These are phyloP conservation scores for Cotesia typhae DNA, from an alignment of 1,140 invertebrate species.

Conservation along the genomic window DNA sequence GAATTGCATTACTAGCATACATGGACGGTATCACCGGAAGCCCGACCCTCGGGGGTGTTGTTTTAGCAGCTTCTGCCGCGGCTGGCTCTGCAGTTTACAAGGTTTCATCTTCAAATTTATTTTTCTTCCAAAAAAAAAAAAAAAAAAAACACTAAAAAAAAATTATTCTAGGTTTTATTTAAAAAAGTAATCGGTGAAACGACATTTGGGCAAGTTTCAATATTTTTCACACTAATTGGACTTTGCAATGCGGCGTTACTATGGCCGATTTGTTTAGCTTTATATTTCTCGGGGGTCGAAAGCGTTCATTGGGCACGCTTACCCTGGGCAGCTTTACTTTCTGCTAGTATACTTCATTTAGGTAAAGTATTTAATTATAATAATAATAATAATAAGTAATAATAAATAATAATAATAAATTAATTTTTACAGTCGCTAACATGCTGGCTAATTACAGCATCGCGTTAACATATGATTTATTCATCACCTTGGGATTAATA, in stretches of 20 bases:
- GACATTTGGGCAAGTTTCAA: conserved; percentile 83
- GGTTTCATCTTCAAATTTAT: conserved; percentile 64
- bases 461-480: conserved; percentile 89
- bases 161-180: conserved; percentile 77
- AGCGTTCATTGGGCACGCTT: conserved; percentile 78
- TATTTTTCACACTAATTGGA: conserved; percentile 88
- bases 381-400: not conserved
- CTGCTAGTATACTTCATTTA: conserved; percentile 80
- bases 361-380: conserved; percentile 54
- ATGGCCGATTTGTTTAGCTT: conserved; percentile 84
- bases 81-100: conserved; percentile 92
- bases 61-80: conserved; percentile 87
- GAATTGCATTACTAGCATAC: conserved; percentile 91
- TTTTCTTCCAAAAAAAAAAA: not conserved
- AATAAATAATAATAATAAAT: conserved; percentile 17
- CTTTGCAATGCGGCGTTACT: conserved; percentile 83
- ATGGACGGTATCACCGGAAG: conserved; percentile 94
- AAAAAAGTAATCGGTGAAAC: conserved; percentile 92
- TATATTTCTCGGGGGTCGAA: conserved; percentile 87
- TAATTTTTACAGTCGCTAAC: conserved; percentile 81
- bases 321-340: conserved; percentile 82
- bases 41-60: conserved; percentile 88
- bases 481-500: conserved; percentile 90
- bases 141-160: not conserved
- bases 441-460: conserved; percentile 91